Percentiles rank a stretch among this genome's conserved stretches.
Evolutionary conservation across 2,888 invertebrate genomes (phyloP).

Genomic region (Pristionchus exspectatus): DNA sequence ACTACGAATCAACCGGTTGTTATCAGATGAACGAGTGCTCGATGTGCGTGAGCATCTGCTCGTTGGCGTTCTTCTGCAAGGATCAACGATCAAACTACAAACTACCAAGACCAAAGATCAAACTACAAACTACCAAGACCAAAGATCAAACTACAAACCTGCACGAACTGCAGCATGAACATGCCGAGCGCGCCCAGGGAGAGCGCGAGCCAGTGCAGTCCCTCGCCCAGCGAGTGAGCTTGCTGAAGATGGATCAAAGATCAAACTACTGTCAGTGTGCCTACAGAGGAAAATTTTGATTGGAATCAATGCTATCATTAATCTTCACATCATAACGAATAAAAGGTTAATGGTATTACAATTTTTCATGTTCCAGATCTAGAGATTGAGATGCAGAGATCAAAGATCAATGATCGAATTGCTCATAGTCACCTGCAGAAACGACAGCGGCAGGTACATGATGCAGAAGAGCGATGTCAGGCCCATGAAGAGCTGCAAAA

Average conservation of each 20-base stretch:
- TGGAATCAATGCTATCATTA: no score
- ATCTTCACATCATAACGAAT: no score
- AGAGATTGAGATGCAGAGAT: background rate
- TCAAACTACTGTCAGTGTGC: background rate
- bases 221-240: conserved; percentile 32
- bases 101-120: background rate
- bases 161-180: conserved; percentile 49
- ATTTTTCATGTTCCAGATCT: no score
- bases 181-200: conserved; percentile 1
- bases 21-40: conserved; percentile 48
- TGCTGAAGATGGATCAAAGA: background rate
- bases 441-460: conserved; percentile 66
- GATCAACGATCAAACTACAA: conserved; percentile 8
- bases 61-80: conserved; percentile 54
- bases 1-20: background rate
- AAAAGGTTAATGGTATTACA: no score
- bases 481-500: conserved; percentile 67
- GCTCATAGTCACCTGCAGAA: conserved; percentile 58
- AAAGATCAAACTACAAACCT: conserved; percentile 23
- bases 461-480: conserved; percentile 67
- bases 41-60: conserved; percentile 53
- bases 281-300: no score
- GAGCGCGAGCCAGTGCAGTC: conserved; percentile 44
- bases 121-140: background rate
- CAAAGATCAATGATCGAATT: background rate